Evolutionary conservation across 2,113 vertebrate species (phyloP).

Genomic region (Rhodinocichla rosea): DNA sequence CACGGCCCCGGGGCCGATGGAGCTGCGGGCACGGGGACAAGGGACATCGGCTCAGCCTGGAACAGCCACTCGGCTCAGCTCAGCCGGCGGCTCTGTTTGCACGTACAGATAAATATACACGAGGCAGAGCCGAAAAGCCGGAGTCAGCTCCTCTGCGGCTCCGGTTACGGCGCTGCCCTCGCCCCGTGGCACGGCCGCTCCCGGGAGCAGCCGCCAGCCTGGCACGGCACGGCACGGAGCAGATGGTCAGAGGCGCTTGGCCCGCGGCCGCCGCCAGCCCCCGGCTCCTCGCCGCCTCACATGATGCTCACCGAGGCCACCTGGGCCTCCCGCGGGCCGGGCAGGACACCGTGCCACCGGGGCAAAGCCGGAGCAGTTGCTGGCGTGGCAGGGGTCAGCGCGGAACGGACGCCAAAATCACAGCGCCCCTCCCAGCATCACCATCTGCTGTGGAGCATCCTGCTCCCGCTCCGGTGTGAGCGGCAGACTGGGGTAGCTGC

Average conservation of each 20-base stretch:
- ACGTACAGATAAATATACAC: not conserved
- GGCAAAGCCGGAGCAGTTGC: not conserved
- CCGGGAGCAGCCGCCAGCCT: not conserved
- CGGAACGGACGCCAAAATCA: not conserved
- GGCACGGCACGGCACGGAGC: not conserved
- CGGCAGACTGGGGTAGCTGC: not conserved
- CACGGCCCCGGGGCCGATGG: not conserved
- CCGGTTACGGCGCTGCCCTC: conserved; percentile 14
- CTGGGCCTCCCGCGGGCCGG: conserved; percentile 52
- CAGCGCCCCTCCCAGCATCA: not conserved
- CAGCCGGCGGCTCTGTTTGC: not conserved
- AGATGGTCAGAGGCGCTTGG: conserved; percentile 67
- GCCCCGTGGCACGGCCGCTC: not conserved
- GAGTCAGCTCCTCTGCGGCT: conserved; percentile 50
- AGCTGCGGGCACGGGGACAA: accelerated
- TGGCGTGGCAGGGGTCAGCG: not conserved
- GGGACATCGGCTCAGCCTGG: not conserved
- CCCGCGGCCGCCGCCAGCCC: conserved; percentile 31
- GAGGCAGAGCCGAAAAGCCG: not conserved
- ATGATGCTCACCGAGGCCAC: conserved; percentile 45
- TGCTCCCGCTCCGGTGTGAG: accelerated
- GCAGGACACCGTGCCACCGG: not conserved
- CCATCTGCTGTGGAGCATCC: not conserved
- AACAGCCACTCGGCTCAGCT: not conserved
- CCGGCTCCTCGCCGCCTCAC: conserved; percentile 23